These are phyloP conservation scores for Tenthredo notha DNA, from an alignment of 2,888 invertebrate species.

Conservation along the genomic window DNA sequence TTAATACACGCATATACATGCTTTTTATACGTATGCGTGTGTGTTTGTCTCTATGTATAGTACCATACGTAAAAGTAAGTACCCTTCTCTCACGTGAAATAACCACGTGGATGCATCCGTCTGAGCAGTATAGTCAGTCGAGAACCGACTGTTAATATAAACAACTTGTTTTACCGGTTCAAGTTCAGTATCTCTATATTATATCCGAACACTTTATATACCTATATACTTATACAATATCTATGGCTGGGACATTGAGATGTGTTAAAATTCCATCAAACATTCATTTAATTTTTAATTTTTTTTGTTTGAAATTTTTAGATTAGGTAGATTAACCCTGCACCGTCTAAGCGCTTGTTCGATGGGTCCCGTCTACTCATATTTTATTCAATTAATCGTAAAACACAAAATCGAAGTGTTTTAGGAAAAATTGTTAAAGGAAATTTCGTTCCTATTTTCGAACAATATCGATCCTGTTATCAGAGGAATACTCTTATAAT, in stretches of 20 bases:
- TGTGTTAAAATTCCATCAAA: not conserved
- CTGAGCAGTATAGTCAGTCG: not conserved
- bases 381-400: too few species aligned
- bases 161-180: conserved; percentile 22
- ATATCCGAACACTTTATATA: not conserved
- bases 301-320: too few species aligned
- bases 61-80: not conserved
- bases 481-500: too few species aligned
- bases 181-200: not conserved
- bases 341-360: too few species aligned
- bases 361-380: too few species aligned
- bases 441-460: too few species aligned
- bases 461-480: too few species aligned
- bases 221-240: not conserved
- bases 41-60: not conserved
- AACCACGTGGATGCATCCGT: conserved; percentile 4
- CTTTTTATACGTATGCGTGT: not conserved
- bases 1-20: not conserved
- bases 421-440: too few species aligned
- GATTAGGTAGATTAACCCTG: too few species aligned
- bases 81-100: conserved; percentile 22
- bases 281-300: too few species aligned
- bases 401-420: too few species aligned
- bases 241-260: not conserved
- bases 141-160: conserved; percentile 4